Conservation (phyloP, 2,888 invertebrate genomes). For the Dorcus parallelipipedus region DNA sequence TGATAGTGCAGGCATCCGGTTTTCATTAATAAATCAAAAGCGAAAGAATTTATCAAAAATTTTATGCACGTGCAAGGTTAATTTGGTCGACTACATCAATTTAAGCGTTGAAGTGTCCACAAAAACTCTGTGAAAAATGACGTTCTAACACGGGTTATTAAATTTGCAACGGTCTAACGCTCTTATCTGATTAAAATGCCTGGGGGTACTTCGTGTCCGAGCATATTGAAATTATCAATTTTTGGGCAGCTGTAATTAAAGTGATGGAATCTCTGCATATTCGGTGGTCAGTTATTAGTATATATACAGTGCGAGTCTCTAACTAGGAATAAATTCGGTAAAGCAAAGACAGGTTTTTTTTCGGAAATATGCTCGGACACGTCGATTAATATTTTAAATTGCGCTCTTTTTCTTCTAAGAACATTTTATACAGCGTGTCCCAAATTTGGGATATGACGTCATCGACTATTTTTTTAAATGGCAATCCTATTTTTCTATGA, state of each 20-base stretch:
- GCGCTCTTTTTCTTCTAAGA: too few species aligned
- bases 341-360: too few species aligned
- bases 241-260: neutral
- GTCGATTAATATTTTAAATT: too few species aligned
- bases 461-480: too few species aligned
- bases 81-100: neutral
- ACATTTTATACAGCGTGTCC: too few species aligned
- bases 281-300: too few species aligned
- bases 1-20: neutral
- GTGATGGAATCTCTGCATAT: neutral
- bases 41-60: neutral
- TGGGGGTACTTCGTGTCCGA: slow-evolving; percentile 16
- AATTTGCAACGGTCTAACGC: slow-evolving; percentile 26
- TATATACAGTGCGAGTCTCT: too few species aligned
- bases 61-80: neutral
- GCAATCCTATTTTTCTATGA: too few species aligned
- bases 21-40: neutral
- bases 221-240: slow-evolving; percentile 5
- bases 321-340: too few species aligned
- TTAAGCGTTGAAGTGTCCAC: neutral
- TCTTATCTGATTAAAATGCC: slow-evolving; percentile 37
- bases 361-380: too few species aligned
- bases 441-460: too few species aligned
- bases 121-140: neutral
- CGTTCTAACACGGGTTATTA: slow-evolving; percentile 7